Conservation (phyloP, 1,140 invertebrate genomes). For the Brachionus sp. region DNA sequence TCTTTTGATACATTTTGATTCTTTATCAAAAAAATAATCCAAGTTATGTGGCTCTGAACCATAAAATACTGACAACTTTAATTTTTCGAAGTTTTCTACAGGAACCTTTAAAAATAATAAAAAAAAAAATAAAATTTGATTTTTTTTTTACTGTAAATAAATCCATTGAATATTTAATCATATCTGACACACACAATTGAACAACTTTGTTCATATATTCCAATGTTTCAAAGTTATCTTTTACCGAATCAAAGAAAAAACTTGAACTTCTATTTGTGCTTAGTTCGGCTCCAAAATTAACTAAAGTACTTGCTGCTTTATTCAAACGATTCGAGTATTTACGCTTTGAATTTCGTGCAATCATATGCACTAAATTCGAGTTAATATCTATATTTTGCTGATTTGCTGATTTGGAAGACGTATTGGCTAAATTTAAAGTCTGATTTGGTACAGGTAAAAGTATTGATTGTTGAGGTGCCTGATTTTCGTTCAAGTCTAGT, state of each 20-base stretch:
- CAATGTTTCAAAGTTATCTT: constrained; percentile 5
- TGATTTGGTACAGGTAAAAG: neutral
- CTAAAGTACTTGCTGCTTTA: constrained; percentile 20
- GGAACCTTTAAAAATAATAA: neutral
- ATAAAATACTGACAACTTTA: constrained; percentile 13
- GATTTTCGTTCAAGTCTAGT: neutral
- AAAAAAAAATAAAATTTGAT: neutral
- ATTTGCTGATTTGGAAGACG: neutral
- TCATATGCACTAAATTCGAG: neutral
- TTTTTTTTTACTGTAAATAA: constrained; percentile 1
- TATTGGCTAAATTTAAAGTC: neutral
- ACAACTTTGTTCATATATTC: constrained; percentile 32
- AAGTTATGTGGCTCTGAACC: constrained; percentile 23
- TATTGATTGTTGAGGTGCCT: neutral
- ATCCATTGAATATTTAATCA: constrained; percentile 39
- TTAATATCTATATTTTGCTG: neutral
- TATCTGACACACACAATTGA: constrained; percentile 37
- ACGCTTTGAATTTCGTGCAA: constrained; percentile 18
- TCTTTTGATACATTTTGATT: neutral
- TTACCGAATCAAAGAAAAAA: constrained; percentile 7
- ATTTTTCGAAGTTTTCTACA: constrained; percentile 27
- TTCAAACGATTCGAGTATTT: constrained; percentile 22
- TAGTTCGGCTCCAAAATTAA: constrained; percentile 3
- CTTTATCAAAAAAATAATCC: constrained; percentile 4
- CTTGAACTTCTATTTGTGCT: neutral